Base-by-base conservation (phyloP, 2,888 invertebrate species). In the Troilus luridus region DNA sequence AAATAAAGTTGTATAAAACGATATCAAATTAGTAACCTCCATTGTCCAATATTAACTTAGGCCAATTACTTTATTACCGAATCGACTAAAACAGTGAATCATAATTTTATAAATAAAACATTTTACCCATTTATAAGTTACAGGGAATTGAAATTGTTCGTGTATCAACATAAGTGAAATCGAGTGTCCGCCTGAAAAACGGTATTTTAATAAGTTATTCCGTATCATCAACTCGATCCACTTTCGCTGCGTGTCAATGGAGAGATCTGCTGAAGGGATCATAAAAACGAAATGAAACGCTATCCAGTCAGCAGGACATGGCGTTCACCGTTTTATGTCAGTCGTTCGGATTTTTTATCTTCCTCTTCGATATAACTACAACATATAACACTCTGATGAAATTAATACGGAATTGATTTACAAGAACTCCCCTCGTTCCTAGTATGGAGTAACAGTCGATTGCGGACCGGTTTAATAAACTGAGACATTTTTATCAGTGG, bases 401-500 rank as follows among this genome's bases (percentile, higher is more conserved):
- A 77, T 77, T 77, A 77, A 77, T 77, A 77, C 19, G 41, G 72
- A 77, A 77, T 41, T 41, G 72, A 77, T 77, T 77, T 77, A 77
- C 72, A 77, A 77, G 27, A 41, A 41, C 41, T 19, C 27, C 27
- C 67, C 6, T 5, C 67, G 67, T 0, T 14, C 67, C 72, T 77
- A 41, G 72, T 41, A 77, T 41, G 72, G 72, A 41, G 72, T 17
- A 77, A 77, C 72, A 77, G 27, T 77, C 17, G 72, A 77, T 77
- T 77, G 56, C 85, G 85, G 85, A 56, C 85, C 85, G 85, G 54
- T 85, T 54, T 85, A 85, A 58, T 77, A 77, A 85, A 85, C 56
- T 58, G 85, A 85, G 85, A 85, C 85, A 85, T 85, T 85, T 85
- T 85, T 85, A 85, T 85, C 85, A 54, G 54, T 56, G 21, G 56